Conservation (phyloP, 2,113 vertebrate genomes). For the Pimephales promelas region DNA sequence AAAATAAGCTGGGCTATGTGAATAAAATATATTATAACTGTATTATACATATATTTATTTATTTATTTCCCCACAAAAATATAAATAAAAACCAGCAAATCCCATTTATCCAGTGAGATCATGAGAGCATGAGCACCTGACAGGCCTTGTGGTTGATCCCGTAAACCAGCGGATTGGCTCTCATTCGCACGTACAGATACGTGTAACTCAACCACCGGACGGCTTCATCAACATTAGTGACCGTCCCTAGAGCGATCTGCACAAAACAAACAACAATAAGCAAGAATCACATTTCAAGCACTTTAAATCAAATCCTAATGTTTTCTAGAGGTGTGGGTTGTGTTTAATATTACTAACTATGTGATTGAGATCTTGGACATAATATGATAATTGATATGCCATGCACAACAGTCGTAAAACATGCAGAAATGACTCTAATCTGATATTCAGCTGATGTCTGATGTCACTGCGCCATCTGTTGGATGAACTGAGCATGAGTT, state of each 20-base stretch:
- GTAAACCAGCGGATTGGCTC: conserved; percentile 95
- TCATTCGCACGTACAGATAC: conserved; percentile 97
- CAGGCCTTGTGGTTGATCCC: conserved; percentile 95
- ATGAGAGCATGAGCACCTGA: conserved; percentile 78
- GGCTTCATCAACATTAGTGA: conserved; percentile 97
- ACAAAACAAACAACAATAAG: background rate
- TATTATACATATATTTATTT: too few relatives aligned
- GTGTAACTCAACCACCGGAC: conserved; percentile 99
- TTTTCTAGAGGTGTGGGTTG: background rate
- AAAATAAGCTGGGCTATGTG: too few relatives aligned
- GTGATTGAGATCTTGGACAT: background rate
- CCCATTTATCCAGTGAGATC: background rate
- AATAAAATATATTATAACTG: too few relatives aligned
- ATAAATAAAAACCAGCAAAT: background rate
- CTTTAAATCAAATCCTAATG: background rate
- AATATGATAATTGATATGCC: background rate
- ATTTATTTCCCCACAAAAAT: background rate
- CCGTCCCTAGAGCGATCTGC: conserved; percentile 92
- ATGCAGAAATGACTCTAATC: too few relatives aligned
- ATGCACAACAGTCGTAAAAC: background rate
- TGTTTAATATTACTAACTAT: background rate
- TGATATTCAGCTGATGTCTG: background rate
- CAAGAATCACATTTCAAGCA: background rate
- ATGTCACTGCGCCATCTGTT: conserved; percentile 61
- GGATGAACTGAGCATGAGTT: background rate